Percentiles rank a stretch among this genome's conserved stretches.
Conservation (phyloP, 2,113 vertebrate genomes). For the Pycnonotus jocosus region DNA sequence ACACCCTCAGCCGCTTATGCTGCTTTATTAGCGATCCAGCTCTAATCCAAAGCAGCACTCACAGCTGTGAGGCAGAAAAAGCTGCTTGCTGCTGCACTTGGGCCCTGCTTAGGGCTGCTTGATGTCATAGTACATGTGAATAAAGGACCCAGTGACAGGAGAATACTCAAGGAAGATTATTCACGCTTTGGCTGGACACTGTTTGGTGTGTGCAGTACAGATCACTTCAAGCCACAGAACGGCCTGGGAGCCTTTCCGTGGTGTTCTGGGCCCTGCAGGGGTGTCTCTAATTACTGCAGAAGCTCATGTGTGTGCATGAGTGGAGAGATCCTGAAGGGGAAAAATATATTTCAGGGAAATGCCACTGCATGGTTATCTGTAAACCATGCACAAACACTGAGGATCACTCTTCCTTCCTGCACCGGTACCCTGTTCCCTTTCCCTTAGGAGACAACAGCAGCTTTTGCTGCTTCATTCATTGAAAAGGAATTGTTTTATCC, state of each 20-base stretch:
- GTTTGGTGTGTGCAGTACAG: not conserved
- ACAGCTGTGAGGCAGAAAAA: not conserved
- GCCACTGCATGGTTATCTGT: not conserved
- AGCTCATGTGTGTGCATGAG: rapidly evolving
- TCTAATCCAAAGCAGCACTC: not conserved
- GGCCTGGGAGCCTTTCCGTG: not conserved
- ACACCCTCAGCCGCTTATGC: rapidly evolving
- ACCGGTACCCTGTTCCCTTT: not conserved
- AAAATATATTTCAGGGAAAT: not conserved
- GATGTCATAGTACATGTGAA: rapidly evolving
- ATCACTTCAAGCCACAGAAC: not conserved
- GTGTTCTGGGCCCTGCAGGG: not conserved
- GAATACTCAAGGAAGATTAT: not conserved
- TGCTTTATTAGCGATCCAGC: not conserved
- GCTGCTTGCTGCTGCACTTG: not conserved
- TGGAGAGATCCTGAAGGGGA: not conserved
- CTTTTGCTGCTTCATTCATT: not conserved
- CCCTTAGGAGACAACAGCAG: not conserved
- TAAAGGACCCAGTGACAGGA: not conserved
- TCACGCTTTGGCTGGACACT: rapidly evolving
- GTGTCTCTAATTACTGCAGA: not conserved
- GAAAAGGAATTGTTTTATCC: not conserved
- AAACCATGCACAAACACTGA: not conserved
- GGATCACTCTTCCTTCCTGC: not conserved
- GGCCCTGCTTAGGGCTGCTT: not conserved